Percentiles rank a stretch among this genome's conserved stretches.
Conservation (phyloP, 2,113 vertebrate genomes). For the Agapornis roseicollis region DNA sequence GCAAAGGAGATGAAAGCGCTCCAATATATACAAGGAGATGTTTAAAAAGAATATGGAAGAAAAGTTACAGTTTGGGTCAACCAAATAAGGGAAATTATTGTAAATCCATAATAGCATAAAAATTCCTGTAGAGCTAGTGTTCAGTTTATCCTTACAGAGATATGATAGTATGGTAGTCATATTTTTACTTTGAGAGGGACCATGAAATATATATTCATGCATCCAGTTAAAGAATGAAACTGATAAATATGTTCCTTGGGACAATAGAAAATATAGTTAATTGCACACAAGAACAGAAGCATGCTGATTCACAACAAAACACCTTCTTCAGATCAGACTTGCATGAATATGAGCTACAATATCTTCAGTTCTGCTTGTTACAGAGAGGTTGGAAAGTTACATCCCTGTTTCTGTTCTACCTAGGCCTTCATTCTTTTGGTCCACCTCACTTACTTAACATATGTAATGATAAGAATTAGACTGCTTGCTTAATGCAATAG, state of each 20-base stretch:
- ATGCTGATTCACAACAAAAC: background rate
- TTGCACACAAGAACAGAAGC: background rate
- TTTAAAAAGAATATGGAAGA: background rate
- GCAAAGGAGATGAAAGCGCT: background rate
- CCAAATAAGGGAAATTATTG: background rate
- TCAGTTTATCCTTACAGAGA: background rate
- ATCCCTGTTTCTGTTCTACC: background rate
- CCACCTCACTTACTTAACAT: background rate
- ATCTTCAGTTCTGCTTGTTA: background rate
- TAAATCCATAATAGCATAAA: background rate
- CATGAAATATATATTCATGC: background rate
- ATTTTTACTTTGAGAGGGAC: background rate
- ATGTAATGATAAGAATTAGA: background rate
- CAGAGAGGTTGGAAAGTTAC: background rate
- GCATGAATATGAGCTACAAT: background rate
- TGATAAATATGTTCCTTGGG: background rate
- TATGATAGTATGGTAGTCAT: background rate
- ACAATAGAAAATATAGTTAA: background rate
- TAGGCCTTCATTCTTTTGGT: background rate
- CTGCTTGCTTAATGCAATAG: background rate
- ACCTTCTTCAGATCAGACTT: background rate
- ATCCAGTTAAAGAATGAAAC: background rate
- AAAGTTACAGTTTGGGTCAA: background rate
- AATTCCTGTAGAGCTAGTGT: background rate
- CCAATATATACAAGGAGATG: background rate